phyloP scores from a whole-genome alignment of 2,888 invertebrate genomes.

The Empis livida region DNA sequence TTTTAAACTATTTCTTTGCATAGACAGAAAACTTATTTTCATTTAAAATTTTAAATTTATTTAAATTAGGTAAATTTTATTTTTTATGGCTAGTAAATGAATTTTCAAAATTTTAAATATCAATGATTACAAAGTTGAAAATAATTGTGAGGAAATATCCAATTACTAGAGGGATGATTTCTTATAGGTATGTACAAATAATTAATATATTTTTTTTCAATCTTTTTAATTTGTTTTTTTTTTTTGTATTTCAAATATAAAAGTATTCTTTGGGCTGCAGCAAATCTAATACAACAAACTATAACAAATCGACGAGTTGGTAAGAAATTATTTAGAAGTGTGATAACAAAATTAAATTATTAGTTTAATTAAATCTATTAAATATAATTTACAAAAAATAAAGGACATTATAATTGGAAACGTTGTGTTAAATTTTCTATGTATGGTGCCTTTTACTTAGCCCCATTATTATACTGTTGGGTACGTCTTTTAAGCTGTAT shows the following conservation, averaged over 20 bases:
- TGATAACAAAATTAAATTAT: no score
- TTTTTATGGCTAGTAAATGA: no score
- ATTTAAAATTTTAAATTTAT: no score
- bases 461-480: conserved; percentile 70
- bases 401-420: conserved; percentile 49
- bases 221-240: no score
- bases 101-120: no score
- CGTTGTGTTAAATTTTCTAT: conserved; percentile 58
- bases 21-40: no score
- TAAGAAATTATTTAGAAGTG: no score
- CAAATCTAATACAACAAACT: conserved; percentile 58
- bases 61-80: no score
- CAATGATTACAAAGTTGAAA: conserved; percentile 10
- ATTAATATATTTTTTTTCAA: no score
- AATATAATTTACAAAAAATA: not conserved
- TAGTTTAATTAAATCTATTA: no score
- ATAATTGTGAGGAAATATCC: conserved; percentile 24
- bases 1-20: no score
- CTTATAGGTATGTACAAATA: conserved; percentile 43
- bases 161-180: conserved; percentile 45
- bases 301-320: conserved; percentile 49
- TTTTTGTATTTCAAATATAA: no score
- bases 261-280: conserved; percentile 55
- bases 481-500: conserved; percentile 56
- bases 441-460: conserved; percentile 65